These are phyloP conservation scores for Pediacus dermestoides DNA, from an alignment of 2,888 invertebrate genomes.

Conservation along the genomic window DNA sequence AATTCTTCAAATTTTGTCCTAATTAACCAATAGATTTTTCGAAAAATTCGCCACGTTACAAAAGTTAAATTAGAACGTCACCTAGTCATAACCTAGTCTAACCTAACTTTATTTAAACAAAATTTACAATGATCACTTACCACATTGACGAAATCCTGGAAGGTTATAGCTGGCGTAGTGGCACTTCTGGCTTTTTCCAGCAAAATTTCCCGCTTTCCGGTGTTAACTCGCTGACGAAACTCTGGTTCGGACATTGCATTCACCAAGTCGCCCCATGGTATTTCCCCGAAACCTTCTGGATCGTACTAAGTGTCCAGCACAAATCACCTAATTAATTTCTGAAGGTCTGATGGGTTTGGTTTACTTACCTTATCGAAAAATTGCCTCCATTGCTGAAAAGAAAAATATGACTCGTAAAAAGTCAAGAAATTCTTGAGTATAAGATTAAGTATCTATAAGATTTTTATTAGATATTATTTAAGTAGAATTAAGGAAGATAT, in stretches of 20 bases:
- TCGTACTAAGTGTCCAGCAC: no score
- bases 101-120: conserved; percentile 11
- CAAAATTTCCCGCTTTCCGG: conserved; percentile 55
- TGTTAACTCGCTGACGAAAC: conserved; percentile 45
- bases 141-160: conserved; percentile 93
- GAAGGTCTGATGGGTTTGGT: no score
- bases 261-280: conserved; percentile 81
- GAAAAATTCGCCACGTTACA: no score
- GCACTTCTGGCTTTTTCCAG: conserved; percentile 69
- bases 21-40: no score
- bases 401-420: conserved; percentile 5
- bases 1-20: no score
- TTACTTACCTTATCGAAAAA: conserved; percentile 78
- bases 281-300: conserved; percentile 91
- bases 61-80: no score
- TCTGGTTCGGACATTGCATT: conserved; percentile 60
- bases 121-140: conserved; percentile 62
- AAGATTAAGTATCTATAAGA: no score
- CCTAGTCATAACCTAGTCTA: no score
- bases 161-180: conserved; percentile 76
- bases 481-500: no score
- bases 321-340: no score
- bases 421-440: no score
- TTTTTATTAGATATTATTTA: no score
- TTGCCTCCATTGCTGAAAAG: conserved; percentile 79